Evolutionary conservation across 1,140 invertebrate species (phyloP).

Genomic region (Coboldia fuscipes): DNA sequence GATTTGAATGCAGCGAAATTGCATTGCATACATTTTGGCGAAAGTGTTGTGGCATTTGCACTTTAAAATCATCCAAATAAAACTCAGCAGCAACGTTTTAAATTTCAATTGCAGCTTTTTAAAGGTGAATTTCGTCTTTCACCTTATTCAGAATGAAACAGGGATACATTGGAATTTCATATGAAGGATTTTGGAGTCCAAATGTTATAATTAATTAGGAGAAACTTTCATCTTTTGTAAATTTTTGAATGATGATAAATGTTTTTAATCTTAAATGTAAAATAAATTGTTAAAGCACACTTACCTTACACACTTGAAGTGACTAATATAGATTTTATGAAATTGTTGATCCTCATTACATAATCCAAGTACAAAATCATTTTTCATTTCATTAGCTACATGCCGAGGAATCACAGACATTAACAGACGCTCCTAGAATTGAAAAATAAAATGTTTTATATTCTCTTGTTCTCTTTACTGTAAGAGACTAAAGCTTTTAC

Average conservation of each 20-base stretch:
- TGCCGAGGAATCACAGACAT: constrained; percentile 84
- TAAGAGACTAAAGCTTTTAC: too few species aligned
- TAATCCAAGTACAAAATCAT: constrained; percentile 80
- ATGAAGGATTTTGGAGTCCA: too few species aligned
- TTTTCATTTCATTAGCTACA: constrained; percentile 95
- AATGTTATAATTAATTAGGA: too few species aligned
- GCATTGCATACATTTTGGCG: constrained; percentile 6
- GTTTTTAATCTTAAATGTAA: background rate
- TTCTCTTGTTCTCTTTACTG: too few species aligned
- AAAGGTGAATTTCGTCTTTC: too few species aligned
- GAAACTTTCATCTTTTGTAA: too few species aligned
- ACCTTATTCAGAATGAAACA: too few species aligned
- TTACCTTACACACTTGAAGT: constrained; percentile 89
- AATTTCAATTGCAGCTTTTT: too few species aligned
- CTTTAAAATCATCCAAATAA: too few species aligned
- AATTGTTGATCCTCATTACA: constrained; percentile 83
- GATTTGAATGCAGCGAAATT: constrained; percentile 2
- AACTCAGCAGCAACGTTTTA: too few species aligned
- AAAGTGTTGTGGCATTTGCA: constrained; percentile 8
- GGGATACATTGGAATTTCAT: too few species aligned
- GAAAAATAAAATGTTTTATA: constrained; percentile 3
- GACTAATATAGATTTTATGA: constrained; percentile 94
- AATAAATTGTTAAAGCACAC: constrained; percentile 5
- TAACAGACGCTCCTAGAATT: constrained; percentile 63
- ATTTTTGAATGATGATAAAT: background rate